Base-by-base conservation (phyloP, 2,113 vertebrate genomes). In the Grammomys surdaster region DNA sequence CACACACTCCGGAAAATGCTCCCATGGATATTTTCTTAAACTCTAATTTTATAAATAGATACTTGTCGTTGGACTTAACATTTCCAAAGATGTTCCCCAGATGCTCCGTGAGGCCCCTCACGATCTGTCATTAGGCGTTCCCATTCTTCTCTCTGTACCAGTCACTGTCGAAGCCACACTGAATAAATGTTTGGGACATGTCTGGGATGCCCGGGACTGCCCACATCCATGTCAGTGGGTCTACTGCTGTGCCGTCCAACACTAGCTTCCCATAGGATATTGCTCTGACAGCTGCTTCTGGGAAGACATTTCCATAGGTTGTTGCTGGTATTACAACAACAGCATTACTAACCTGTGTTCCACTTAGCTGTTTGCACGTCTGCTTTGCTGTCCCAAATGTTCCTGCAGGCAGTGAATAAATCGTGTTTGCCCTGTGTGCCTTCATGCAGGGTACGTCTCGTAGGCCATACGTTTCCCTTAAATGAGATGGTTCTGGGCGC, bases 211-310 rank as follows among this genome's bases (percentile, higher is more conserved):
- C 31, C 5, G 75, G 77, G 7, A 20, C 43, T 88, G 36, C 80
- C 7, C 0, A 17, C 10, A 3, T 8, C 3, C 0, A 9, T 20
- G 16, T 80, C 12, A 4, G 11, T 73, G 19, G 76, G 14, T 20
- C 46, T 26, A 14, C 28, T 48, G 19, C 26, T 54, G 60, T 78
- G 67, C 69, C 69, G 75, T 51, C 89, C 33, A 88, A 72, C 11
- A 56, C 80, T 51, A 11, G 67, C 33, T 51, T 86, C 72, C 16
- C 70, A 0, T 43, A 2, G 40, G 46, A 54, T n/a, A 70, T 17
- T 88, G 70, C 36, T 33, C 1, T 33, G 28, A 43, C 85, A 81
- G 56, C 75, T 75, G 4, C 51, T 51, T 20, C 60, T 56, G n/a
- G 48, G 48, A 40, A 7, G 70, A 94, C 26, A 2, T 4, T 90